Percentiles rank a stretch among this genome's conserved stretches.
phyloP scores from a whole-genome alignment of 1,140 invertebrate species.

The Achroia grisella region DNA sequence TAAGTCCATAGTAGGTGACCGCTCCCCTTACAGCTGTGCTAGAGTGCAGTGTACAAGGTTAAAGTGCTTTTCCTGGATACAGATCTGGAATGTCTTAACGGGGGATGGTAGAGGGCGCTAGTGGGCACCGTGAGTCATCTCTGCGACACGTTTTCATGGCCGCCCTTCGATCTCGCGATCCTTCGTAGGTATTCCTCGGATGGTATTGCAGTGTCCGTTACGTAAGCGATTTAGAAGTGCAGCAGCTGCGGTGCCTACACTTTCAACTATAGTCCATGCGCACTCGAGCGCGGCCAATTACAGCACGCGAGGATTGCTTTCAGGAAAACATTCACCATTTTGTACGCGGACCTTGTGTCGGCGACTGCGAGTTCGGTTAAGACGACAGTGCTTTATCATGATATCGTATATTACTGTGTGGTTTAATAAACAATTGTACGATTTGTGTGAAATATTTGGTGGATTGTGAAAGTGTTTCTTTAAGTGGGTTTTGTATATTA shows the following conservation, averaged over 20 bases:
- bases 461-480: constrained; percentile 43
- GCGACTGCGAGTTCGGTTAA: constrained; percentile 31
- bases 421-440: constrained; percentile 11
- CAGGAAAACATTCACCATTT: constrained; percentile 70
- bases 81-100: constrained; percentile 24
- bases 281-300: constrained; percentile 51
- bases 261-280: constrained; percentile 48
- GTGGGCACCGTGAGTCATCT: constrained; percentile 61
- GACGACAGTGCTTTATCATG: constrained; percentile 23
- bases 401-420: constrained; percentile 19
- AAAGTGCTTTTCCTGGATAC: constrained; percentile 41
- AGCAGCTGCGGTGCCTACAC: constrained; percentile 51
- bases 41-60: constrained; percentile 41
- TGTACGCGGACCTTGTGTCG: constrained; percentile 41
- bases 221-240: constrained; percentile 60
- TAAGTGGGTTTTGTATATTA: constrained; percentile 3
- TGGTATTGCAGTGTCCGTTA: constrained; percentile 60
- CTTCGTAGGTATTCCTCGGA: constrained; percentile 30
- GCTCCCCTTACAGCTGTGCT: constrained; percentile 5
- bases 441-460: constrained; percentile 25
- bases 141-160: constrained; percentile 68
- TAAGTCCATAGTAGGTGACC: constrained; percentile 41
- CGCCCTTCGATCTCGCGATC: constrained; percentile 54
- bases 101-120: constrained; percentile 49
- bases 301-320: constrained; percentile 57